Evolutionary conservation across 2,888 invertebrate genomes (phyloP).

Genomic region (Cheilosia vernalis): DNA sequence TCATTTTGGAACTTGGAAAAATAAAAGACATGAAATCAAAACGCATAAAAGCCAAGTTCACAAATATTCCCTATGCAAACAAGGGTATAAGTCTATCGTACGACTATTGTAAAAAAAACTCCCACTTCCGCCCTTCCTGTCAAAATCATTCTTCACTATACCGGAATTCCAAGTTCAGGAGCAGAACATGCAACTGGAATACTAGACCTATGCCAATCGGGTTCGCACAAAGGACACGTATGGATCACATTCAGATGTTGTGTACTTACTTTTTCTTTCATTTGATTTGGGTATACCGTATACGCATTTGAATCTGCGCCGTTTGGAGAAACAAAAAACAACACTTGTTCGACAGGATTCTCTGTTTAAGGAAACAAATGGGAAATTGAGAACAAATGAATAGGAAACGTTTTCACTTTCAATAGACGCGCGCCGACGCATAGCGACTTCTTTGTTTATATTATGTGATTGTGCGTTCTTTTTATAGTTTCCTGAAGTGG

Average conservation of each 20-base stretch:
- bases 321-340: neutral
- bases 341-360: constrained; percentile 60
- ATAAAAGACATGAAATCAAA: constrained; percentile 32
- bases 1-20: neutral
- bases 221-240: constrained; percentile 45
- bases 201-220: constrained; percentile 68
- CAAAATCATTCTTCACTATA: constrained; percentile 49
- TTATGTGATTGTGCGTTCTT: constrained; percentile 40
- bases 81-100: constrained; percentile 7
- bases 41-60: constrained; percentile 32
- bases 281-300: constrained; percentile 47
- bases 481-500: constrained; percentile 44
- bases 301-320: constrained; percentile 12
- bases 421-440: constrained; percentile 63
- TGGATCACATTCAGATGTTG: constrained; percentile 34
- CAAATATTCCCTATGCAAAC: constrained; percentile 39
- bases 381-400: constrained; percentile 61
- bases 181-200: constrained; percentile 12
- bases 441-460: constrained; percentile 38
- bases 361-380: constrained; percentile 63
- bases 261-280: constrained; percentile 69
- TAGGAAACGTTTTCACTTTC: constrained; percentile 75
- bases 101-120: constrained; percentile 34
- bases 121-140: constrained; percentile 71
- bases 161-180: constrained; percentile 45